Evolutionary conservation across 2,113 vertebrate species (phyloP).

Genomic region (Gnathonemus longibarbis): DNA sequence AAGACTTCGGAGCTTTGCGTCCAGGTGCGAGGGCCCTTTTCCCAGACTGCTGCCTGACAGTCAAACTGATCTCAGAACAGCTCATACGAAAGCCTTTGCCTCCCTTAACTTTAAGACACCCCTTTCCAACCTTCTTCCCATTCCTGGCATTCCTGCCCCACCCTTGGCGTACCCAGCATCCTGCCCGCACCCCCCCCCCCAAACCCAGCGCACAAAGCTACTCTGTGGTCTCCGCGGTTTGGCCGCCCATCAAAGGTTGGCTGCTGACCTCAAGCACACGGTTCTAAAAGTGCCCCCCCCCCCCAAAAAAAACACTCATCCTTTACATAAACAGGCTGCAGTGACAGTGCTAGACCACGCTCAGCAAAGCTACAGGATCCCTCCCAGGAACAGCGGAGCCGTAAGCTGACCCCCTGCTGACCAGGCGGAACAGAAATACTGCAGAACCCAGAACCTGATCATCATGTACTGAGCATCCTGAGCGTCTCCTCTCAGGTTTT

Average conservation of each 20-base stretch:
- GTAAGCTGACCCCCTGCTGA: not conserved
- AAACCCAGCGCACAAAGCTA: conserved; percentile 56
- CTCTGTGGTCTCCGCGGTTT: conserved; percentile 43
- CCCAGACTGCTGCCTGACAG: not conserved
- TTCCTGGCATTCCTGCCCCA: conserved; percentile 64
- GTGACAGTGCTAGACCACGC: not conserved
- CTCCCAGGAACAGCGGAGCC: not conserved
- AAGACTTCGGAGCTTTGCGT: not conserved
- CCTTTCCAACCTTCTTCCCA: conserved; percentile 43
- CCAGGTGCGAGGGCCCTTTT: not conserved
- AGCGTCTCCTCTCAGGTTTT: not conserved
- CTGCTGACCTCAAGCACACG: conserved; percentile 1
- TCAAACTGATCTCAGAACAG: not conserved
- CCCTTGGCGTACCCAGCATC: conserved; percentile 51
- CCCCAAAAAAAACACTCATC: not conserved
- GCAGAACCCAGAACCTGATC: not conserved
- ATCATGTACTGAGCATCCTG: not conserved
- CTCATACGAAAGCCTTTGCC: not conserved
- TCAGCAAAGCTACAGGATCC: not conserved
- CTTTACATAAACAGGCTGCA: not conserved
- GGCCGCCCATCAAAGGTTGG: conserved; percentile 21
- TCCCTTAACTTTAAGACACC: not conserved
- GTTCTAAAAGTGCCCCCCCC: not conserved
- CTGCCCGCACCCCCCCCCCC: conserved; percentile 22
- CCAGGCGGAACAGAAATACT: not conserved